Conservation (phyloP, 1,140 invertebrate species). For the Stegodyphus dumicola region DNA sequence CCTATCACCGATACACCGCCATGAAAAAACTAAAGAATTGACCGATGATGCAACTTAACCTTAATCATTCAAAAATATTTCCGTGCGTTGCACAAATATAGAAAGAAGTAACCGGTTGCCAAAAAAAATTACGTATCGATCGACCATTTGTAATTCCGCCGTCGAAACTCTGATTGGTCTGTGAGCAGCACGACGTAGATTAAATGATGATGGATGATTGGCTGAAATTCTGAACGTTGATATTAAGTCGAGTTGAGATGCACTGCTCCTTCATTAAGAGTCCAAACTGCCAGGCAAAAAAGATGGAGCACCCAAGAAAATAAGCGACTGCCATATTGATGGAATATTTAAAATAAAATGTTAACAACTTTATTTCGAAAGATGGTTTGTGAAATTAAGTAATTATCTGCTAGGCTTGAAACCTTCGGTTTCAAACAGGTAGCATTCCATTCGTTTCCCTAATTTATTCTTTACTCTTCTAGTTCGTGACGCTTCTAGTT, state of each 20-base stretch:
- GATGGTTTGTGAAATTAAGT: slow-evolving; percentile 45
- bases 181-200: slow-evolving; percentile 51
- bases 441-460: neutral
- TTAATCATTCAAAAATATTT: slow-evolving; percentile 49
- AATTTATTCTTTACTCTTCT: slow-evolving; percentile 6
- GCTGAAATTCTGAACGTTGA: slow-evolving; percentile 47
- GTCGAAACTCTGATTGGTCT: slow-evolving; percentile 51
- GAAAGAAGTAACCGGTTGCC: neutral
- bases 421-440: neutral
- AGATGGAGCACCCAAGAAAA: slow-evolving; percentile 51
- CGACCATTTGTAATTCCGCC: slow-evolving; percentile 49
- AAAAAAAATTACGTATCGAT: slow-evolving; percentile 36
- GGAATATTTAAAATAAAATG: slow-evolving; percentile 55
- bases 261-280: slow-evolving; percentile 39
- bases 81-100: slow-evolving; percentile 34
- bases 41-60: slow-evolving; percentile 41
- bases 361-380: slow-evolving; percentile 50
- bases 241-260: slow-evolving; percentile 56
- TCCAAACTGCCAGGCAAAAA: slow-evolving; percentile 40
- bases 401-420: slow-evolving; percentile 29
- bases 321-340: slow-evolving; percentile 38
- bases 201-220: slow-evolving; percentile 58
- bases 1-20: neutral
- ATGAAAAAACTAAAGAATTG: slow-evolving; percentile 8
- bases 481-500: neutral